phyloP scores from a whole-genome alignment of 1,140 invertebrate species.

The Tribolium castaneum region DNA sequence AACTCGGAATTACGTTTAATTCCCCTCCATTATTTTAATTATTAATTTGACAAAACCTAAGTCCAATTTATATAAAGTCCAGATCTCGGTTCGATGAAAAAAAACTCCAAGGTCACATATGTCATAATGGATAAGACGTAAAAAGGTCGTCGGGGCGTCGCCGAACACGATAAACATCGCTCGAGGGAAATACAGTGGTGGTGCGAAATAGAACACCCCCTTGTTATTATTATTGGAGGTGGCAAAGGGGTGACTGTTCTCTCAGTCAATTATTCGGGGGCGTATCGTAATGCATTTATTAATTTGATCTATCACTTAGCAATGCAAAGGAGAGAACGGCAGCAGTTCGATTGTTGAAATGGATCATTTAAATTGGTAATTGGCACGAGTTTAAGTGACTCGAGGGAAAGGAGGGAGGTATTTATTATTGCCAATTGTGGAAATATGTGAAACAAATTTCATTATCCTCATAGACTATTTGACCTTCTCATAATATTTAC shows the following conservation, averaged over 20 bases:
- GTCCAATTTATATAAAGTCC: neutral
- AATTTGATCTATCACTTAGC: constrained; percentile 42
- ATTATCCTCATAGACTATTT: too few species aligned
- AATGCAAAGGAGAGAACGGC: constrained; percentile 24
- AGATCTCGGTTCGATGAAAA: neutral
- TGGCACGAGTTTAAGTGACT: constrained; percentile 5
- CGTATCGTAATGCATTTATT: constrained; percentile 41
- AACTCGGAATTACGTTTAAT: neutral
- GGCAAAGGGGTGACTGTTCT: constrained; percentile 3
- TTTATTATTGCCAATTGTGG: too few species aligned
- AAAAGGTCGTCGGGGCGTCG: neutral
- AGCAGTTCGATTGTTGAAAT: constrained; percentile 8
- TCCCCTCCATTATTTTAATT: neutral
- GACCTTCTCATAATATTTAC: too few species aligned
- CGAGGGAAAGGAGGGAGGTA: neutral
- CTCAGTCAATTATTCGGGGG: constrained; percentile 30
- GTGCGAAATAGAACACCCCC: neutral
- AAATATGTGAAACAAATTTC: too few species aligned
- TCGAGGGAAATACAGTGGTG: neutral
- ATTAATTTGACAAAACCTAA: neutral
- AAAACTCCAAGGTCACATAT: constrained; percentile 21
- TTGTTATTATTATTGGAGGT: constrained; percentile 6
- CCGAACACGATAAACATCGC: constrained; percentile 9
- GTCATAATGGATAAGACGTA: constrained; percentile 18
- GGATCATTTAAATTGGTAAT: constrained; percentile 39